Evolutionary conservation across 2,113 vertebrate genomes (phyloP), one percentile per base, ranked within the genome.

Genomic region (Eolophus roseicapilla): DNA sequence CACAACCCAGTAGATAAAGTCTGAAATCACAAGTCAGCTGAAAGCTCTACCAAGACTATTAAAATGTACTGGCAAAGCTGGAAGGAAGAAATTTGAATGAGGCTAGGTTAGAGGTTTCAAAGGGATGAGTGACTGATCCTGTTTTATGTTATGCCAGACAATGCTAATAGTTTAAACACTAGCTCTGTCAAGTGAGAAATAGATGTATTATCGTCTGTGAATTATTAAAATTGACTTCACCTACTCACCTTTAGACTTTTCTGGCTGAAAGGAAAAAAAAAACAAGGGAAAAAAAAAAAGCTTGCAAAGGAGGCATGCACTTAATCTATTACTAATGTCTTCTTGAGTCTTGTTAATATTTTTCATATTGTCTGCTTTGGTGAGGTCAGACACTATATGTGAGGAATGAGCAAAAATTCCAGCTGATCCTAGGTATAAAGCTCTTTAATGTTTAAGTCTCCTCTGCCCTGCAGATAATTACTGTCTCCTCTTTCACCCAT

Each of bases 161-260:
- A 93, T 18, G 82, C 85, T 83, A 88, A 93, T 68, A 80, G 76
- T 73, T 87, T 96, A 86, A 92, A 93, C 20, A 53, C 69, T 47
- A 55, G 94, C 71, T 95, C 95, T 90, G 95, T 96, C 93, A 95
- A 96, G 83, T 73, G 60, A 95, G 87, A 96, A 96, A 90, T 91
- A 93, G 82, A 93, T 88, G 46, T 57, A 94, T 96, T 95, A 96
- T 93, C 3, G 80, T 80, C 79, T 49, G 87, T 82, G 81, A 92
- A 76, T 88, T 86, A 92, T 87, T 52, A 88, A 93, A 96, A 86
- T 92, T 77, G 87, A 57, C 78, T 97, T 83, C 50, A 90, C 85
- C 79, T 47, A 74, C 74, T 94, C 83, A 91, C 79, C 53, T 79
- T 69, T 85, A 64, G 63, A 79, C 77, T 55, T 52, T 76, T 62